Conservation (phyloP, 2,797 vertebrate species). For the Microctenopoma lineatum region DNA sequence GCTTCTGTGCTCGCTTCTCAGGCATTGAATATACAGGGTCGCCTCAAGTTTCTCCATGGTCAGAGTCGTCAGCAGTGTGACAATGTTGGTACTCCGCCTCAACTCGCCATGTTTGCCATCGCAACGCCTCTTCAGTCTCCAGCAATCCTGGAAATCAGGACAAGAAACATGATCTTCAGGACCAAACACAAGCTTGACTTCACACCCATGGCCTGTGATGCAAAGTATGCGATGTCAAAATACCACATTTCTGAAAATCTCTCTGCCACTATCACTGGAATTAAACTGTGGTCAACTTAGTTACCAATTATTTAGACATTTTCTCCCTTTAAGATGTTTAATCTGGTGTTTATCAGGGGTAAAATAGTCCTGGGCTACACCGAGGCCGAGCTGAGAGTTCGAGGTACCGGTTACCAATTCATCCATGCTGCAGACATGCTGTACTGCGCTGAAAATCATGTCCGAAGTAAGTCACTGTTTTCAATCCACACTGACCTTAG, state of each 20-base stretch:
- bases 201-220: conserved; percentile 87
- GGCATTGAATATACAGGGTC: conserved; percentile 84
- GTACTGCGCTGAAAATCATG: conserved; percentile 82
- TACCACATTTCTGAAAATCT: background rate
- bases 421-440: conserved; percentile 84
- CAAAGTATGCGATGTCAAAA: conserved; percentile 71
- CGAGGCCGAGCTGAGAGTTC: conserved; percentile 79
- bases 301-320: too few species aligned
- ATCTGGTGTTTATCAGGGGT: conserved; percentile 57
- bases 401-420: conserved; percentile 83
- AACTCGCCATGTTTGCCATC: conserved; percentile 85
- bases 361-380: conserved; percentile 83
- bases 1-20: conserved; percentile 42
- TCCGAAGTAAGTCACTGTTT: conserved; percentile 74
- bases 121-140: conserved; percentile 84
- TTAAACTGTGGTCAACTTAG: background rate
- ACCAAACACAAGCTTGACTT: conserved; percentile 92
- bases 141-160: conserved; percentile 86
- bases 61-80: conserved; percentile 66
- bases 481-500: too few species aligned
- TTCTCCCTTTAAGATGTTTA: too few species aligned
- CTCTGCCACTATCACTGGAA: background rate
- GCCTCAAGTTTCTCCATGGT: conserved; percentile 84
- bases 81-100: conserved; percentile 46
- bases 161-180: conserved; percentile 86